Conservation (phyloP, 2,113 vertebrate species). For the Pluvianellus socialis region DNA sequence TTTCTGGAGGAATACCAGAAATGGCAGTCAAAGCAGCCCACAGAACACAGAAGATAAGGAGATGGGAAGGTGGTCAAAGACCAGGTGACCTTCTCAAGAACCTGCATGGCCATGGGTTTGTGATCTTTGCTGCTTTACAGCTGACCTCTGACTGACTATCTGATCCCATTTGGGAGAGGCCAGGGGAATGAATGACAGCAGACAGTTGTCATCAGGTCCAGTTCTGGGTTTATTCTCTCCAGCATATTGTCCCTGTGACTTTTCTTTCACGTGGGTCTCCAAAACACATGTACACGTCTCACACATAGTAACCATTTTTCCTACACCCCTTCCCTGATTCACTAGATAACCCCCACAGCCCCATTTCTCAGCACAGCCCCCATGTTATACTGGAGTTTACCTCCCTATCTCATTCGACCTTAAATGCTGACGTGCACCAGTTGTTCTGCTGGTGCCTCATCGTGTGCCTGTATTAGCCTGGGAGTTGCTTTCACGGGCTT, state of each 20-base stretch:
- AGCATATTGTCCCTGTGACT: background rate
- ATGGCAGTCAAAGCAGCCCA: background rate
- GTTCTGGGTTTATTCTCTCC: background rate
- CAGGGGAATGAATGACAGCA: background rate
- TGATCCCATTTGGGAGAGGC: background rate
- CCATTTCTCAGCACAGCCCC: background rate
- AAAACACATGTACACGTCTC: background rate
- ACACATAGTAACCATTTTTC: background rate
- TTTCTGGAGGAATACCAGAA: background rate
- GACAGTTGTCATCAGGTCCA: background rate
- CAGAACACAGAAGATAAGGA: background rate
- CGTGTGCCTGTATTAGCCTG: fast-evolving
- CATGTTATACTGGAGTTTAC: background rate
- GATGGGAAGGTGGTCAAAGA: background rate
- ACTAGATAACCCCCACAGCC: background rate
- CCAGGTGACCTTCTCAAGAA: background rate
- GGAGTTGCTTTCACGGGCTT: background rate
- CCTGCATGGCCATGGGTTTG: background rate
- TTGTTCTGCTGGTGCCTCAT: background rate
- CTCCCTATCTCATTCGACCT: background rate
- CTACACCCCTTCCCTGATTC: background rate
- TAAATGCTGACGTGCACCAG: fast-evolving
- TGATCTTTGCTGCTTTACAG: background rate
- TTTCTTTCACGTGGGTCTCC: background rate
- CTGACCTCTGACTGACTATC: background rate